Evolutionary conservation across 1,140 invertebrate genomes (phyloP), one percentile per base, ranked within the genome.

Genomic region (Cyclina sinensis): DNA sequence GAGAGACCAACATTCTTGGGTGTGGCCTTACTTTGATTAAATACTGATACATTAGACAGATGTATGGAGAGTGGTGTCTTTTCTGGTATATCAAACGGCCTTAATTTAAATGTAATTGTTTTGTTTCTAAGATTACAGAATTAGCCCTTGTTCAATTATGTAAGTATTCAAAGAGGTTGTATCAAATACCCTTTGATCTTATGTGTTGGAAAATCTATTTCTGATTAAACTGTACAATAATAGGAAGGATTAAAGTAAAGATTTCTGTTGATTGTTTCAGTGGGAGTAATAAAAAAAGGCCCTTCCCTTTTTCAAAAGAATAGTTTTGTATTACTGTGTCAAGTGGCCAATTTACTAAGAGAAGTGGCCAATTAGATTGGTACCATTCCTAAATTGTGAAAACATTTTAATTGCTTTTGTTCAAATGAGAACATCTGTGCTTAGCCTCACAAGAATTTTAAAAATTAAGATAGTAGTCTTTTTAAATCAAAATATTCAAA

Each of bases 51-150:
- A 18, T 57, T 5, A 11, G 51, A 18, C 51, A 5, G 7, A n/a
- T n/a, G n/a, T 3, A 57, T 21, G 51, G 3, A 4, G 16, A 18
- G 14, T 16, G 57, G 57, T 62, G 21, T 62, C 7, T 24, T 62
- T 16, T 62, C n/a, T 62, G 18, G 5, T n/a, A 9, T n/a, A 27
- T 62, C 57, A 62, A 62, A 62, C 57, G 27, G 14, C n/a, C 24
- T 62, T 62, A 24, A 62, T 62, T 62, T 62, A 62, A 62, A 62
- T 62, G 57, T 62, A 62, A 62, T 62, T 62, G 57, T 62, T 62
- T 62, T n/a, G 21, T 62, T 9, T 11, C n/a, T 62, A 62, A 43
- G 14, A 62, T 62, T 27, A 62, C 24, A 62, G n/a, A 27, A n/a
- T 24, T 62, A 27, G n/a, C 24, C 14, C 57, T 62, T 24, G 27